Evolutionary conservation across 2,888 invertebrate genomes (phyloP).

Genomic region (Polylopha cassiicola): DNA sequence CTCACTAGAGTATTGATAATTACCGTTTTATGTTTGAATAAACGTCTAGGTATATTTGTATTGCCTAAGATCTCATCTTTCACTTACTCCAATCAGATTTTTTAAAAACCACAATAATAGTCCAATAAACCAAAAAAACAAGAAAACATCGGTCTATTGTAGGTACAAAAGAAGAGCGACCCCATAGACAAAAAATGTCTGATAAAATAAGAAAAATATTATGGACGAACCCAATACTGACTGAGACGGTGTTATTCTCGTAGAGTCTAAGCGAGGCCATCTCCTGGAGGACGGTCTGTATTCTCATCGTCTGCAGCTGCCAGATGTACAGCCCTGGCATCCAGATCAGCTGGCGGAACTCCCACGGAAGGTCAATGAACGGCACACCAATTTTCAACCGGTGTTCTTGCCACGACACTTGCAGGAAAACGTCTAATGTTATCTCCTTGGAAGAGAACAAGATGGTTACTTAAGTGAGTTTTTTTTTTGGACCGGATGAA

Average conservation of each 20-base stretch:
- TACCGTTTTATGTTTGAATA: too few relatives aligned
- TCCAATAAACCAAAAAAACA: too few relatives aligned
- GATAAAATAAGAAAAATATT: constrained; percentile 23
- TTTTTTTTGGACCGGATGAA: not conserved
- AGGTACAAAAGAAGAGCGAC: too few relatives aligned
- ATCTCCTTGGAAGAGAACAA: constrained; percentile 69
- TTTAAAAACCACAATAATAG: too few relatives aligned
- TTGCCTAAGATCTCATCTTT: too few relatives aligned
- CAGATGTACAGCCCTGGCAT: constrained; percentile 80
- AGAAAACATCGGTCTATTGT: too few relatives aligned
- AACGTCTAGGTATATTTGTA: too few relatives aligned
- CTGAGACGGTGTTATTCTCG: constrained; percentile 79
- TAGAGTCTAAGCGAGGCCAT: constrained; percentile 79
- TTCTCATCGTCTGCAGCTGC: constrained; percentile 79
- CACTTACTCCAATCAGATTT: too few relatives aligned
- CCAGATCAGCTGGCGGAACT: constrained; percentile 78
- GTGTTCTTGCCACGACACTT: constrained; percentile 79
- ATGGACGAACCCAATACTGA: constrained; percentile 79
- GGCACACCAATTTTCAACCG: constrained; percentile 65
- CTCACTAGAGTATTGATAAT: too few relatives aligned
- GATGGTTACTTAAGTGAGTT: constrained; percentile 1
- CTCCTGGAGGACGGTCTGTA: constrained; percentile 78
- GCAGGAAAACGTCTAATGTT: constrained; percentile 79
- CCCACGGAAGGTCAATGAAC: constrained; percentile 80
- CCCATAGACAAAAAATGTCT: not conserved